Evolutionary conservation across 2,888 invertebrate species (phyloP).

Genomic region (Caenorhabditis plicata): DNA sequence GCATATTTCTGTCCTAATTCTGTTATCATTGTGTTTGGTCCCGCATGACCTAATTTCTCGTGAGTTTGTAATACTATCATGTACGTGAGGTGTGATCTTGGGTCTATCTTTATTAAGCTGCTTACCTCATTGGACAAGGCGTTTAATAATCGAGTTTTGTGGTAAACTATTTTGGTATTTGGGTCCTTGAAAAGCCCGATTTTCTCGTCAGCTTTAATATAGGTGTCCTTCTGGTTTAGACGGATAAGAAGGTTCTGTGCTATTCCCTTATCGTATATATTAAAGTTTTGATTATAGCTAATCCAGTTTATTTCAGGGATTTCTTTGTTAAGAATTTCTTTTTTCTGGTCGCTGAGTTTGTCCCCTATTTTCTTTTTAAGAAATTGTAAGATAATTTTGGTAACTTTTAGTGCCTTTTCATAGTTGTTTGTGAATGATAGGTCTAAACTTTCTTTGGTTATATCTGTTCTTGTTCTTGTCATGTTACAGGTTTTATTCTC

Average conservation of each 20-base stretch:
- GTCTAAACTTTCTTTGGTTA: no score
- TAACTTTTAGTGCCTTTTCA: no score
- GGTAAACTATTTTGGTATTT: background rate
- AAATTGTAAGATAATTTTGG: no score
- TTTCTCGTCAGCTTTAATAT: background rate
- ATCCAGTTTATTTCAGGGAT: no score
- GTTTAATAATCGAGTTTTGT: background rate
- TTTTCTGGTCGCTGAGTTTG: no score
- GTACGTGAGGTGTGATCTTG: background rate
- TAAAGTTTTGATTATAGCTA: no score
- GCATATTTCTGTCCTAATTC: background rate
- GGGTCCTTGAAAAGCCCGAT: background rate
- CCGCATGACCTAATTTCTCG: constrained; percentile 1
- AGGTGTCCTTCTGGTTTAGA: background rate
- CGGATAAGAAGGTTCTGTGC: background rate
- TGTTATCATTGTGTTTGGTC: constrained; percentile 6
- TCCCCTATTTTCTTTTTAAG: no score
- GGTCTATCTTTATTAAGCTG: background rate
- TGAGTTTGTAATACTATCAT: background rate
- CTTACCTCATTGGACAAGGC: background rate
- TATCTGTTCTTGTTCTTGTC: no score
- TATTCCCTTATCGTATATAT: background rate
- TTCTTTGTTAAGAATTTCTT: no score
- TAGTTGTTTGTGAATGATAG: no score
- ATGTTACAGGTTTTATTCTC: no score